phyloP scores from a whole-genome alignment of 23 tunicate species.

The Ascidia mentula region DNA sequence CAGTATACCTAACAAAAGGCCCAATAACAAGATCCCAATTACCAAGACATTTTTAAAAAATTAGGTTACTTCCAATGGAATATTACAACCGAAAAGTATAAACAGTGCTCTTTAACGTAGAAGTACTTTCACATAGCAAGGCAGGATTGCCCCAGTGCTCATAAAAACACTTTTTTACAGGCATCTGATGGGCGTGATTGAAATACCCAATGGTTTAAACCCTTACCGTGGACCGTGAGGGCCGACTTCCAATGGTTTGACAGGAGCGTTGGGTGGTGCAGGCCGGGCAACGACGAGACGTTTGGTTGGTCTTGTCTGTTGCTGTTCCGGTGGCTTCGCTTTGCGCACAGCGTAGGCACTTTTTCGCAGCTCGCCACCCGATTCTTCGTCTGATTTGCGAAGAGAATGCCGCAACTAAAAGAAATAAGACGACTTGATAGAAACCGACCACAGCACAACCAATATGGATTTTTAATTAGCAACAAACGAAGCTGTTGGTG shows the following conservation, averaged over 20 bases:
- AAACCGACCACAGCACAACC: not conserved
- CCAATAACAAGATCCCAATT: not conserved
- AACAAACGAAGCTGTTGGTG: not conserved
- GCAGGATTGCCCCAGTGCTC: too few species aligned
- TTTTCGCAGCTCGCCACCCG: conserved; percentile 10
- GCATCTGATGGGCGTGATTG: too few species aligned
- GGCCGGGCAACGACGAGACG: conserved; percentile 61
- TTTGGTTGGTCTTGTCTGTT: conserved; percentile 30
- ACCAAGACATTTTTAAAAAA: not conserved
- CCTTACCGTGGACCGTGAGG: conserved; percentile 86
- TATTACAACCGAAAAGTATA: too few species aligned
- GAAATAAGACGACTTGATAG: not conserved
- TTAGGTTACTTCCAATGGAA: too few species aligned
- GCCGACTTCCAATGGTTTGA: conserved; percentile 63
- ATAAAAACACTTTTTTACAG: too few species aligned
- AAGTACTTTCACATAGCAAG: too few species aligned
- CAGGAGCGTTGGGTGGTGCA: conserved; percentile 66
- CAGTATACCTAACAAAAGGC: conserved; percentile 28
- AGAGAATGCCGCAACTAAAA: conserved; percentile 53
- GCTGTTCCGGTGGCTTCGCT: conserved; percentile 41
- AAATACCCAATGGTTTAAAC: too few species aligned
- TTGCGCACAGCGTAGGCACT: conserved; percentile 34
- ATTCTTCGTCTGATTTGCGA: conserved; percentile 10
- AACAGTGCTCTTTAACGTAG: too few species aligned
- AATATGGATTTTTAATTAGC: not conserved